Conservation (phyloP, 2,888 invertebrate species). For the Mycalesis mineus region DNA sequence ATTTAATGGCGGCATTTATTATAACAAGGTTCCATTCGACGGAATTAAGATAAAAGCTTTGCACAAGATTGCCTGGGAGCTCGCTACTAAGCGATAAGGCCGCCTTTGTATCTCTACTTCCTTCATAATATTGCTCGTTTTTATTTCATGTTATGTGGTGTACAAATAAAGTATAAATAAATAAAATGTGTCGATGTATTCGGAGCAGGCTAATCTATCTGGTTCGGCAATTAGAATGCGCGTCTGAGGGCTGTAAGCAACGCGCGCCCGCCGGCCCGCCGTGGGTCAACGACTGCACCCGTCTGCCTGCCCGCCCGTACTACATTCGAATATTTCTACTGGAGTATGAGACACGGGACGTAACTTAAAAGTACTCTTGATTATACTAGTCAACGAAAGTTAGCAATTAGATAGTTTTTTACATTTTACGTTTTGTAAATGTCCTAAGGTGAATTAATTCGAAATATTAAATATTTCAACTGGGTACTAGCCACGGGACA, state of each 20-base stretch:
- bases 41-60: background rate
- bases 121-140: no score
- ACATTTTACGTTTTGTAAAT: no score
- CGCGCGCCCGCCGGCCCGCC: conserved; percentile 32
- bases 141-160: no score
- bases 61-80: background rate
- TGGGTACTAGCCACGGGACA: conserved; percentile 45
- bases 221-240: conserved; percentile 17
- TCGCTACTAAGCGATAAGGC: no score
- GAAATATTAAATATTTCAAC: no score
- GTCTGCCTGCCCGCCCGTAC: conserved; percentile 16
- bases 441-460: no score
- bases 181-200: background rate
- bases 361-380: no score
- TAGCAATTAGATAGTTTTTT: no score
- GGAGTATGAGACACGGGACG: conserved; percentile 39
- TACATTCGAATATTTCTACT: conserved; percentile 44
- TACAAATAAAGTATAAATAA: no score
- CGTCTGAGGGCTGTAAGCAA: conserved; percentile 36
- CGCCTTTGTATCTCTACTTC: no score
- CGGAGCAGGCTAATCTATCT: conserved; percentile 19
- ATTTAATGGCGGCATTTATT: background rate
- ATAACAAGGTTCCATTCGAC: background rate
- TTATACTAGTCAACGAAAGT: no score
- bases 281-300: conserved; percentile 63